Evolutionary conservation across 2,113 vertebrate species (phyloP).

Genomic region (Merops nubicus): DNA sequence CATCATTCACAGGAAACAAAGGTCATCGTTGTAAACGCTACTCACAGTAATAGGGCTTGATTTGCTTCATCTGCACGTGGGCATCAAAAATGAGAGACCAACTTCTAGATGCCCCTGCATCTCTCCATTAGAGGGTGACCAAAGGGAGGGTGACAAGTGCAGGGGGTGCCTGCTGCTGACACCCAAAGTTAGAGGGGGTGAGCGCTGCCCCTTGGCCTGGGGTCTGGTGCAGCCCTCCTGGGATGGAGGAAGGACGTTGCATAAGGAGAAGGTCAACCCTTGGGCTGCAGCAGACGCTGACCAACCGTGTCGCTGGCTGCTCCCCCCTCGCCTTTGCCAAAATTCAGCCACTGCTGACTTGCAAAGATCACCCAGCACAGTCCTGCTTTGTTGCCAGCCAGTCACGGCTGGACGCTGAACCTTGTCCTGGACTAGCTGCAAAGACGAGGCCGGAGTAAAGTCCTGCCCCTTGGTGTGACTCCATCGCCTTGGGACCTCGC

Average conservation of each 20-base stretch:
- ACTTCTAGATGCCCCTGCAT: fast-evolving
- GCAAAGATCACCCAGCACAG: background rate
- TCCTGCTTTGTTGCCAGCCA: background rate
- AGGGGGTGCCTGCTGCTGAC: background rate
- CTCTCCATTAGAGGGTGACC: fast-evolving
- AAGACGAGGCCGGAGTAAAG: background rate
- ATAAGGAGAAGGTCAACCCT: background rate
- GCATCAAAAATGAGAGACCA: background rate
- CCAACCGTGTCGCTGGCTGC: background rate
- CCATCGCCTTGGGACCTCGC: background rate
- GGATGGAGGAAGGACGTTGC: background rate
- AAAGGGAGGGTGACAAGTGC: background rate
- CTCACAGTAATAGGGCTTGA: fast-evolving
- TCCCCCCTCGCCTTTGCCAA: background rate
- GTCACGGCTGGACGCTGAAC: conserved; percentile 1
- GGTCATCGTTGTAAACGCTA: background rate
- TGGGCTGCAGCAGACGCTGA: background rate
- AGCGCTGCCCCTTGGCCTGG: background rate
- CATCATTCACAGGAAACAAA: background rate
- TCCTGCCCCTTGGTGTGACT: background rate
- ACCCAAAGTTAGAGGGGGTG: background rate
- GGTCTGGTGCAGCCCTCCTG: background rate
- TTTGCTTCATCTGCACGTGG: background rate
- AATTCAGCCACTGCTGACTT: conserved; percentile 25
- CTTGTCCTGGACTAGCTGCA: conserved; percentile 32